Evolutionary conservation across 1,140 invertebrate species (phyloP).

Genomic region (Anthonomus grandis): DNA sequence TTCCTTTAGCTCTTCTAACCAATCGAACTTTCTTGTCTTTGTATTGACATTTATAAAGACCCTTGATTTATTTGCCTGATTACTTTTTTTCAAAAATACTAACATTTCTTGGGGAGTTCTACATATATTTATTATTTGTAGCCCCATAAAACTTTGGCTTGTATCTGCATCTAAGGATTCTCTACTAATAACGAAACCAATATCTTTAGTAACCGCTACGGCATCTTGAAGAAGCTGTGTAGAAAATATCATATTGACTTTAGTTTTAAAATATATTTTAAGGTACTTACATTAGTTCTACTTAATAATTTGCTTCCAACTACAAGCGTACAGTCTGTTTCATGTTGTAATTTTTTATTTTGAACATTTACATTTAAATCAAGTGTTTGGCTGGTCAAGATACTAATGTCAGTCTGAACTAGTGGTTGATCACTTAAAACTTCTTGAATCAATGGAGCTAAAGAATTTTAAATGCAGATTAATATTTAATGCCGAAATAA

Average conservation of each 20-base stretch:
- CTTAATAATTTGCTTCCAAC: constrained; percentile 52
- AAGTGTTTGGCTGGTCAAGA: constrained; percentile 51
- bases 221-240: constrained; percentile 50
- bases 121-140: constrained; percentile 49
- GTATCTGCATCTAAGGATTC: constrained; percentile 45
- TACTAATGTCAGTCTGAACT: constrained; percentile 57
- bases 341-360: constrained; percentile 56
- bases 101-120: constrained; percentile 50
- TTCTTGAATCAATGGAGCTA: constrained; percentile 55
- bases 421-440: constrained; percentile 58
- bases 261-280: background rate
- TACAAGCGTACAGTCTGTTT: constrained; percentile 57
- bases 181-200: constrained; percentile 53
- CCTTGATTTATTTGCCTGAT: background rate
- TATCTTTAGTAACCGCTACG: constrained; percentile 46
- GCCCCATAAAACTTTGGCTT: constrained; percentile 23
- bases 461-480: background rate
- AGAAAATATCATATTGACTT: constrained; percentile 7
- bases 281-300: constrained; percentile 22
- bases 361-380: constrained; percentile 59
- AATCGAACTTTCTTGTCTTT: constrained; percentile 46
- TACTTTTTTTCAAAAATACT: constrained; percentile 40
- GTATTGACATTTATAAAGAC: constrained; percentile 10
- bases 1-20: constrained; percentile 55
- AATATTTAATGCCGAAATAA: background rate